Conservation (phyloP, 2,113 vertebrate species). For the Ivindomyrus marchei region DNA sequence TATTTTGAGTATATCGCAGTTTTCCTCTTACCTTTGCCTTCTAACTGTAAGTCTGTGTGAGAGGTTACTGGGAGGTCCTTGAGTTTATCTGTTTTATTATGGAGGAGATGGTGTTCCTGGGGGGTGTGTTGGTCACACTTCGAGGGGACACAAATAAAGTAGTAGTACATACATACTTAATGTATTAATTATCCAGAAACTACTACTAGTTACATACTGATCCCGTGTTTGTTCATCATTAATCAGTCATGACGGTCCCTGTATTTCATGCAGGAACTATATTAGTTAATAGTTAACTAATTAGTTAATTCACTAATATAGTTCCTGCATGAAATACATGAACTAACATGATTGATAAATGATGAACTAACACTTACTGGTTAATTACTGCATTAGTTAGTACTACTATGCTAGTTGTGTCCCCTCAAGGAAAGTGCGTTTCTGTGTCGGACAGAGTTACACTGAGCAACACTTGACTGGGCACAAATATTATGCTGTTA, state of each 20-base stretch:
- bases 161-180: not conserved
- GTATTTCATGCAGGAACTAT: not conserved
- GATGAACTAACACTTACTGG: not conserved
- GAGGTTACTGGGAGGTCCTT: not conserved
- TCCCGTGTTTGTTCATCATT: not conserved
- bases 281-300: not conserved
- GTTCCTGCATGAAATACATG: not conserved
- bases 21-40: not conserved
- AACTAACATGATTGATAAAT: no score
- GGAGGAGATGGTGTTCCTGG: not conserved
- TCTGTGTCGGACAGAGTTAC: no score
- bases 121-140: not conserved
- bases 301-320: not conserved
- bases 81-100: not conserved
- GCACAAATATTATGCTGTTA: no score
- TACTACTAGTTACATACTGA: not conserved
- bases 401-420: not conserved
- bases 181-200: not conserved
- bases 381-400: not conserved
- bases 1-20: not conserved
- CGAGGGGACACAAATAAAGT: not conserved
- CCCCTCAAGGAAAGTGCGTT: no score
- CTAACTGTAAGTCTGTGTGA: not conserved
- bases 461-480: no score
- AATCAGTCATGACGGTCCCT: not conserved